Evolutionary conservation across 2,888 invertebrate species (phyloP), one percentile per base, ranked within the genome.

Genomic region (Odontothrips loti): DNA sequence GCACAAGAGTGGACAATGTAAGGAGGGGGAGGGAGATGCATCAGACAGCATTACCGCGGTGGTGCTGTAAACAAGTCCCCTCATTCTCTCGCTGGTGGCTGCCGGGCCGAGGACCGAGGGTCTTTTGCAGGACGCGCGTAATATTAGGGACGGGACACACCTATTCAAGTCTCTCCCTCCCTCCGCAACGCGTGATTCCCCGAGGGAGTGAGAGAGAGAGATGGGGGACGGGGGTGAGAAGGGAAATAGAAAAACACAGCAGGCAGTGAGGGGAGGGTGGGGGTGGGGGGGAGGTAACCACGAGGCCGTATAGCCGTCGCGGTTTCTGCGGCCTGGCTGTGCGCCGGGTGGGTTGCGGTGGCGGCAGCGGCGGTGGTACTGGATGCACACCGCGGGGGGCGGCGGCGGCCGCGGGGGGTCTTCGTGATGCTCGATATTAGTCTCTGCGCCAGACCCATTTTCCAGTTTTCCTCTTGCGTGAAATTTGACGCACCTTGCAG

Each of bases 121-220:
- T 43, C 34, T 43, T 23, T 23, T 68, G 68, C 68, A 8, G 68
- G 68, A 12, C 27, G 68, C 23, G 23, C 27, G 68, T 27, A 75
- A 75, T 75, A 75, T 75, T 75, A 75, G 68, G 68, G 58, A 17
- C 58, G 58, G 58, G 68, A 75, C 68, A 75, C 68, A 75, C 68
- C 68, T 75, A 75, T 75, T 75, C 68, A 75, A 75, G 68, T 23
- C 27, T 9, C 68, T 10, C 27, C 17, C 4, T 17, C 58, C 15
- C 58, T n/a, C 58, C 58, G 17, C 58, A 43, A 43, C 34, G 17
- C 58, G 58, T 58, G 58, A 58, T 58, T 58, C 58, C 58, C 58
- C 58, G 58, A 58, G 58, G 58, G 58, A 58, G 58, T 17, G 20
- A n/a, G 58, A 6, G 58, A 20, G 15, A 20, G 51, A n/a, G 58